Conservation (phyloP, 2,113 vertebrate species). For the Recurvirostra avosetta region DNA sequence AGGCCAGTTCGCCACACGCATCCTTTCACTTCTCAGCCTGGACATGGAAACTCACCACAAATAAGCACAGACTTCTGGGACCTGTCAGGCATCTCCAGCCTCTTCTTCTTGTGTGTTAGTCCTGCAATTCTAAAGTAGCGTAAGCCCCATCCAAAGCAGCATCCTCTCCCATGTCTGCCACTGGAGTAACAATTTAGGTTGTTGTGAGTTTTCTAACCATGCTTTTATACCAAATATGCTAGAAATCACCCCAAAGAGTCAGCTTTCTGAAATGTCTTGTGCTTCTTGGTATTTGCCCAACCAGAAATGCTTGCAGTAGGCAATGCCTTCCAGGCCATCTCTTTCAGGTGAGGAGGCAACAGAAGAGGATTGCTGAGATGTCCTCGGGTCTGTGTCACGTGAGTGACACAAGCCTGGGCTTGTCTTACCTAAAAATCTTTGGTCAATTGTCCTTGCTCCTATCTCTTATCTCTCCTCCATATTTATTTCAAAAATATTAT, state of each 20-base stretch:
- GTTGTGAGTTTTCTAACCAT: not conserved
- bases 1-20: not conserved
- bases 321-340: not conserved
- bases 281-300: not conserved
- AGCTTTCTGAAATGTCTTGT: not conserved
- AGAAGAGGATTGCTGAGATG: not conserved
- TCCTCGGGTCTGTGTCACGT: not conserved
- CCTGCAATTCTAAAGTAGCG: rapidly evolving
- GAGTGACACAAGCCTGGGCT: not conserved
- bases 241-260: not conserved
- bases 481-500: too few species aligned
- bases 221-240: not conserved
- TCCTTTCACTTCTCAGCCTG: not conserved
- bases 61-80: not conserved
- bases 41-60: not conserved
- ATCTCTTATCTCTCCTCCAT: not conserved
- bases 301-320: not conserved
- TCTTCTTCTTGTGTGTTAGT: not conserved
- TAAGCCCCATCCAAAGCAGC: not conserved
- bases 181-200: not conserved
- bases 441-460: not conserved
- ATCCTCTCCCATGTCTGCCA: not conserved
- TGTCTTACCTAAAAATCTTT: not conserved
- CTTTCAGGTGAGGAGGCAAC: not conserved
- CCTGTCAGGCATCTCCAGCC: not conserved